Evolutionary conservation across 1,140 invertebrate species (phyloP), one percentile per base, ranked within the genome.

Genomic region (Drosophila novamexicana): DNA sequence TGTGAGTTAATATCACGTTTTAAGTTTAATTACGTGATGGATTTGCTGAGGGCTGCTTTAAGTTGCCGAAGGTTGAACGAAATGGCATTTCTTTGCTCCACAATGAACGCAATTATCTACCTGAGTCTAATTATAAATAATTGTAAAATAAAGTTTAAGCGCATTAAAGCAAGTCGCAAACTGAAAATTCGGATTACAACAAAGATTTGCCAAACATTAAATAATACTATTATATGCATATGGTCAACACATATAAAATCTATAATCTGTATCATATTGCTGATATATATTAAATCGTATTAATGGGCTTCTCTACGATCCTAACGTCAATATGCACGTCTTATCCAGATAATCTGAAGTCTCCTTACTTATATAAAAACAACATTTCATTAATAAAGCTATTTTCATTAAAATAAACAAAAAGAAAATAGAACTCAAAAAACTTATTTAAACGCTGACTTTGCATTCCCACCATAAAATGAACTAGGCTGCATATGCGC

Each of bases 1-100:
- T 75, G 81, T 49, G 69, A 85, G 81, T 85, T 85, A 85, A 85
- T 85, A 86, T 85, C 82, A 85, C 81, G 75, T 85, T 70, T 81
- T 76, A 73, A 73, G 82, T 76, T 85, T 81, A 81, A 86, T 81
- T 81, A 86, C 83, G 83, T 86, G 83, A 81, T 79, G 67, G 83
- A 79, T 86, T 75, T 71, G 61, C 49, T 40, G 57, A 40, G 32
- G 2, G 44, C n/a, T 45, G 54, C 57, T 81, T 75, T 58, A 74
- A 81, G 64, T 50, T 62, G 29, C 57, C 58, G 7, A 54, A 53
- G 6, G 9, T 29, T 34, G 8, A 37, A 36, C 16, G 16, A 14
- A 40, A 40, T 40, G 36, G 34, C 16, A 44, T 14, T 42, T 49
- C 10, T 18, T 7, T 22, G 40, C 9, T 9, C 3, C 44, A n/a